A percentile compares a stretch with the other conserved stretches of the same genome.
These are phyloP conservation scores for Lagria hirta DNA, from an alignment of 2,888 invertebrate species.

Conservation along the genomic window DNA sequence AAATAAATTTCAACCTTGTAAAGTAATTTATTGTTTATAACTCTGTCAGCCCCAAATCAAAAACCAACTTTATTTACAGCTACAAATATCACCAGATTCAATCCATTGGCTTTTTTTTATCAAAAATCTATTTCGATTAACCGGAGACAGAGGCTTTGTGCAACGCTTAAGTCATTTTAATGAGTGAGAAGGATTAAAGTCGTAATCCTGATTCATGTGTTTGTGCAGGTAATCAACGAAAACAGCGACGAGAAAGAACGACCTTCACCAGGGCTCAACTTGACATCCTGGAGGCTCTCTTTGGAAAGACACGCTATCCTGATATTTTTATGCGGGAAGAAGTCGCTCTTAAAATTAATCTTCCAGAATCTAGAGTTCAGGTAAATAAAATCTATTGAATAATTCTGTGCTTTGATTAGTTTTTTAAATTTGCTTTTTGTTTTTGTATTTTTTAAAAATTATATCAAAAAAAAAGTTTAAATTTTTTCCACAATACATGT, in stretches of 20 bases:
- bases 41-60: too few species aligned
- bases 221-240: constrained; percentile 69
- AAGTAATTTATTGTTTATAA: too few species aligned
- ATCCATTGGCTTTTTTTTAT: too few species aligned
- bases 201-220: constrained; percentile 29
- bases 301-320: constrained; percentile 94
- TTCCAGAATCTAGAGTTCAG: constrained; percentile 98
- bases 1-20: too few species aligned
- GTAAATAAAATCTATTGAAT: constrained; percentile 64
- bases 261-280: constrained; percentile 96
- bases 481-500: too few species aligned
- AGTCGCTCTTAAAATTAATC: constrained; percentile 94
- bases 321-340: constrained; percentile 99
- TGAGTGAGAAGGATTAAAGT: constrained; percentile 22
- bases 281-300: constrained; percentile 90
- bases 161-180: constrained; percentile 18
- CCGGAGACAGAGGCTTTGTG: constrained; percentile 13
- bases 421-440: too few species aligned
- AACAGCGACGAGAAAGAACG: constrained; percentile 93
- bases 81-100: too few species aligned
- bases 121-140: constrained; percentile 13
- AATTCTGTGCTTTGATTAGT: too few species aligned
- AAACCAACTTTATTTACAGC: too few species aligned
- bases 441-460: too few species aligned
- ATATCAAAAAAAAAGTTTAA: too few species aligned